These are phyloP conservation scores for Tonatia bakeri DNA, from an alignment of 2,113 vertebrate genomes.

Conservation along the genomic window DNA sequence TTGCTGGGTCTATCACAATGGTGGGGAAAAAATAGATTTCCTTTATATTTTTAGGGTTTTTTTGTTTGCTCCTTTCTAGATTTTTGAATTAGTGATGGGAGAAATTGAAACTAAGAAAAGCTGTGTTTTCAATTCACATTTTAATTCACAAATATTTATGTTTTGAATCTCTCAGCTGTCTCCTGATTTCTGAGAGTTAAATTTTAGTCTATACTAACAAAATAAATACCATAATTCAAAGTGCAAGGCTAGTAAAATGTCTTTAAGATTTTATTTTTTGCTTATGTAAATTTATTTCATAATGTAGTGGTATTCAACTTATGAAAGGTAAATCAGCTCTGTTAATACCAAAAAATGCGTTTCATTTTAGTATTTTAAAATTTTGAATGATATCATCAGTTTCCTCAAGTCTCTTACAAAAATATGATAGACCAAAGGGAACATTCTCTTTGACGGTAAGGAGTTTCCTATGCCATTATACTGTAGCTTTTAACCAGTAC, in stretches of 20 bases:
- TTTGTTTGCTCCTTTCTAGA: neutral
- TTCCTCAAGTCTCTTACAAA: neutral
- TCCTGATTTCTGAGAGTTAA: neutral
- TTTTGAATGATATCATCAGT: neutral
- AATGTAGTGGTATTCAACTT: neutral
- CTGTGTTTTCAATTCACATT: neutral
- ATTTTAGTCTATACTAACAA: neutral
- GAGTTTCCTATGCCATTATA: neutral
- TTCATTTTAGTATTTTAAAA: constrained; percentile 2
- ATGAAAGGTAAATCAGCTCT: neutral
- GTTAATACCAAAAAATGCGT: neutral
- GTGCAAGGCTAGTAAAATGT: neutral
- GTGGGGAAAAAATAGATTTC: neutral
- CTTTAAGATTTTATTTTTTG: constrained; percentile 2
- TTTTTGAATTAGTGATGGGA: constrained; percentile 9
- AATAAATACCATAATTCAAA: neutral
- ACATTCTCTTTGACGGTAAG: neutral
- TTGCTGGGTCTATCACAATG: neutral
- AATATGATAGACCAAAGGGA: neutral
- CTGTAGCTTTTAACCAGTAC: neutral
- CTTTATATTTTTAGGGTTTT: neutral
- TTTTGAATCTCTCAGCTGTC: neutral
- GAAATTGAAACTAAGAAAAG: neutral
- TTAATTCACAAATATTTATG: neutral
- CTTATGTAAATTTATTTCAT: neutral